Percentiles rank a stretch among this genome's conserved stretches.
phyloP scores from a whole-genome alignment of 2,888 invertebrate genomes.

The Sphaerophoria rueppellii region DNA sequence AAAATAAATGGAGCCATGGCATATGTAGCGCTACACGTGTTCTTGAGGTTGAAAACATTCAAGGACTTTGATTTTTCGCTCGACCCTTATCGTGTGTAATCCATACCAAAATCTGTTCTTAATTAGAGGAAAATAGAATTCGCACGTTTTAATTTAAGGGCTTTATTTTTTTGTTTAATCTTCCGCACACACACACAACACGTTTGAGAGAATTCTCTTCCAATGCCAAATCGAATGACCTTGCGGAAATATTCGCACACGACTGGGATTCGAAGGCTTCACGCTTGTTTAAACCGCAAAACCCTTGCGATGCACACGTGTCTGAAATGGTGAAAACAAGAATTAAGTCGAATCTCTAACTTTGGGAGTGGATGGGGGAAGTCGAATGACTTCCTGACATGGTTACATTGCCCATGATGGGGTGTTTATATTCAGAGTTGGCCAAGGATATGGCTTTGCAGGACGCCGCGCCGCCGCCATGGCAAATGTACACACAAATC shows the following conservation, averaged over 20 bases:
- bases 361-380: constrained; percentile 18
- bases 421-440: constrained; percentile 15
- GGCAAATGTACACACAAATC: constrained; percentile 54
- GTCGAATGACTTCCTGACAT: constrained; percentile 49
- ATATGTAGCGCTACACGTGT: too few species aligned
- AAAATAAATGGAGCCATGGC: too few species aligned
- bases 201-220: background rate
- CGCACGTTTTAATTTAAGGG: constrained; percentile 12
- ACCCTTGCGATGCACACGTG: background rate
- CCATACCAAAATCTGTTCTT: constrained; percentile 17
- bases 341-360: constrained; percentile 16
- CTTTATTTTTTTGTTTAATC: background rate
- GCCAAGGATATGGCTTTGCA: constrained; percentile 1
- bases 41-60: too few species aligned
- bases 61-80: too few species aligned
- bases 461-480: background rate
- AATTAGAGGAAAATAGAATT: constrained; percentile 25
- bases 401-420: constrained; percentile 20
- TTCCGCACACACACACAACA: background rate
- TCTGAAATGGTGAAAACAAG: background rate
- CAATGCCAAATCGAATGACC: constrained; percentile 18
- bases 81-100: too few species aligned
- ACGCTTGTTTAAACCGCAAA: constrained; percentile 7
- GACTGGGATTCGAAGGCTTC: background rate
- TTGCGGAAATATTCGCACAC: constrained; percentile 8